Base-by-base conservation (phyloP, 2,888 invertebrate species). In the Parapristionchus giblindavisi region DNA sequence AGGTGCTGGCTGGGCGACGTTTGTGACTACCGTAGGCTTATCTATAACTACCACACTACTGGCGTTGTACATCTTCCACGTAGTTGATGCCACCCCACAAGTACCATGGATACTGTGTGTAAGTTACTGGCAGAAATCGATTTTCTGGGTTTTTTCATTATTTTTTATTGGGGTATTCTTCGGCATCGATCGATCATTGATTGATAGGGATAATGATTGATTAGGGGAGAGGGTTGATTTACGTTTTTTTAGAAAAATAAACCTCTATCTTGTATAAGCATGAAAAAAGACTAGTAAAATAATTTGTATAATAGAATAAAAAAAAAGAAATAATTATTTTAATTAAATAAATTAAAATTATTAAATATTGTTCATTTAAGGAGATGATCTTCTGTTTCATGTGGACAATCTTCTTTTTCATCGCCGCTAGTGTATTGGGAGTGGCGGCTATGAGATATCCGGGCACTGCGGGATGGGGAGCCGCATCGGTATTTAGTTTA, bases 21-120 rank as follows among this genome's bases (percentile, higher is more conserved):
- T 88, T 76, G 88, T 88, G 0, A 78, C 94, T 0, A 93, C 94
- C 92, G 91, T 92, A 27, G 94, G 93, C 27, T 93, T 95, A 89
- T 94, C 94, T 93, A 92, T 93, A 87, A 93, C 94, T 6, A 92
- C 92, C 51, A 92, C 93, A 79, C 89, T 95, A 71, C 91, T 95
- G 24, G 91, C 92, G 1, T 91, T 94, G 76, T 95, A 95, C 88
- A 88, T 94, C 78, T 94, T 94, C 89, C 94, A 95, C 88, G 91
- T 94, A 36, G 91, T 95, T 78, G 95, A 95, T 89, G 93, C 93
- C 89, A 92, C 93, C 88, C 92, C 92, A 88, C 92, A 92, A 89
- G 92, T 95, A 84, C 94, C 94, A 2, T 95, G 95, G 94, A 89
- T 94, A 77, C 92, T 92, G 89, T 91, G 93, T 79, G 94, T 92